These are phyloP conservation scores for Caenorhabditis sp. DNA, from an alignment of 2,888 invertebrate genomes.

Conservation along the genomic window DNA sequence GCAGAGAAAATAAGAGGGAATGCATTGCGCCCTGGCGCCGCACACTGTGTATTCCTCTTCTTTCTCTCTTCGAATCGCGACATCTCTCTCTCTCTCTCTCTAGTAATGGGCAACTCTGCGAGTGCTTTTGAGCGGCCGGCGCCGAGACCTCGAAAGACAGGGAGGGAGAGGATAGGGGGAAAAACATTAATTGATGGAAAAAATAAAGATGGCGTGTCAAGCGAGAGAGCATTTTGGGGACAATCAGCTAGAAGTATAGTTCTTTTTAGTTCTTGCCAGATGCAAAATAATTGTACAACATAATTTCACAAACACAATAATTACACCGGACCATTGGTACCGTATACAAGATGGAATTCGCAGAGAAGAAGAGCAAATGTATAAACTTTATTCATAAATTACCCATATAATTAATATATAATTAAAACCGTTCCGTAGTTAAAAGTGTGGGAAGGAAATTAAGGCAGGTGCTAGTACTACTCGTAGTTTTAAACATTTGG, in stretches of 20 bases:
- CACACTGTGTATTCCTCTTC: constrained; percentile 31
- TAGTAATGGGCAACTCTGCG: constrained; percentile 10
- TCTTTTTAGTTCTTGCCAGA: neutral
- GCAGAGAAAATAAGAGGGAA: constrained; percentile 25
- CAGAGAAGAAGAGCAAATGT: neutral
- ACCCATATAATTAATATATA: constrained; percentile 28
- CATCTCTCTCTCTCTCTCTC: constrained; percentile 14
- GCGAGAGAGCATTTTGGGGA: neutral
- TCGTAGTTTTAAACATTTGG: constrained; percentile 18
- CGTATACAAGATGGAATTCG: neutral
- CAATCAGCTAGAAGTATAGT: neutral
- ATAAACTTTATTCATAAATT: constrained; percentile 11
- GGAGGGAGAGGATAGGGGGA: constrained; percentile 30
- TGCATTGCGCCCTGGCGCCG: constrained; percentile 37
- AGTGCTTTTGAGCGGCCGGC: constrained; percentile 55
- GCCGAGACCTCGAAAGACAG: constrained; percentile 30
- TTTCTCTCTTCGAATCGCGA: constrained; percentile 18
- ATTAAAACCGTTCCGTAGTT: constrained; percentile 24
- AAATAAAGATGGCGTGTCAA: constrained; percentile 17
- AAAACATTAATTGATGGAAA: constrained; percentile 38
- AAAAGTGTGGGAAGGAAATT: constrained; percentile 13
- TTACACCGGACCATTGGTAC: constrained; percentile 38
- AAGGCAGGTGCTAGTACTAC: constrained; percentile 36
- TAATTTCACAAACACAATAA: constrained; percentile 5
- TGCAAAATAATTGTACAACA: neutral